Percentiles rank a stretch among this genome's conserved stretches.
These are phyloP conservation scores for Campoplex capitator DNA, from an alignment of 2,888 invertebrate species.

Conservation along the genomic window DNA sequence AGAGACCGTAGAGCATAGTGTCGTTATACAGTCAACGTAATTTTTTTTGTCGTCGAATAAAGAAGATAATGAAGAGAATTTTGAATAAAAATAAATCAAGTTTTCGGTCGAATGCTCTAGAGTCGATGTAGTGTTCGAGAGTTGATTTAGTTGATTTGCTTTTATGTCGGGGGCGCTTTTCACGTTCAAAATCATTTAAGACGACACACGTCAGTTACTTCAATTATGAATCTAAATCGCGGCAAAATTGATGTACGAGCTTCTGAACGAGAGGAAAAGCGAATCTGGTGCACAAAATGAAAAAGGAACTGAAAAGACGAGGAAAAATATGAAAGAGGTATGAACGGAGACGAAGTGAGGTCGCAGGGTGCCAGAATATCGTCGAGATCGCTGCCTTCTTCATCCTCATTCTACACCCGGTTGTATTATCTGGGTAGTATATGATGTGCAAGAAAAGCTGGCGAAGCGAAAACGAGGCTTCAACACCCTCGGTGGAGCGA, in stretches of 20 bases:
- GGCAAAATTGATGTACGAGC: slow-evolving; percentile 71
- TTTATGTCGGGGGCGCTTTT: slow-evolving; percentile 71
- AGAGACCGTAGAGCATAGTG: neutral
- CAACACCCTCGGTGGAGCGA: slow-evolving; percentile 52
- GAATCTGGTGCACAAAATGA: slow-evolving; percentile 25
- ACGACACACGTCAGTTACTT: slow-evolving; percentile 70
- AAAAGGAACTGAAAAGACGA: neutral
- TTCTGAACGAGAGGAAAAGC: slow-evolving; percentile 31
- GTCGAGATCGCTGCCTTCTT: slow-evolving; percentile 43
- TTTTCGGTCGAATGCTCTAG: neutral
- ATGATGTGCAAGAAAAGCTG: slow-evolving; percentile 72
- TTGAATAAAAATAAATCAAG: slow-evolving; percentile 1
- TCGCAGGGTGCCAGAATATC: slow-evolving; percentile 44
- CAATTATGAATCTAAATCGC: slow-evolving; percentile 77
- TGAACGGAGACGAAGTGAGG: slow-evolving; percentile 50
- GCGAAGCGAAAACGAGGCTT: slow-evolving; percentile 72
- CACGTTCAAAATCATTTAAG: slow-evolving; percentile 74
- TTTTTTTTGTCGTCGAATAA: too few relatives aligned
- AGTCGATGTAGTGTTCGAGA: neutral
- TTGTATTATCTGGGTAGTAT: slow-evolving; percentile 43
- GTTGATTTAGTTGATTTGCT: neutral
- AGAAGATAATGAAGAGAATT: too few relatives aligned
- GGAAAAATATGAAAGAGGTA: slow-evolving; percentile 32
- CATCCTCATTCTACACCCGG: slow-evolving; percentile 39
- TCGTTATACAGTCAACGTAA: too few relatives aligned